Conservation (phyloP, 2,113 vertebrate genomes). For the Trematocara zebra region DNA sequence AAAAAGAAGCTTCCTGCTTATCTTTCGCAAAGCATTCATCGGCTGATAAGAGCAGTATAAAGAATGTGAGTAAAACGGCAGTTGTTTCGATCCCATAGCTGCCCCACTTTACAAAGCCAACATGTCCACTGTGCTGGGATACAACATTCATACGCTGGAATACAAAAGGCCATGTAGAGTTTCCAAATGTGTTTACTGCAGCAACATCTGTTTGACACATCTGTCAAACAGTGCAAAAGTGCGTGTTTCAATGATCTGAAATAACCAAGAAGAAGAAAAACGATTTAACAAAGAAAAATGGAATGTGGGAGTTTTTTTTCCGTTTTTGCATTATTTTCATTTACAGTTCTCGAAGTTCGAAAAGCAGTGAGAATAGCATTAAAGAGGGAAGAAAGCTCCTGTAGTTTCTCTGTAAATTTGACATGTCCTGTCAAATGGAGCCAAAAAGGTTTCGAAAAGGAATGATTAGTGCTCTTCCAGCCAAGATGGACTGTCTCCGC, state of each 20-base stretch:
- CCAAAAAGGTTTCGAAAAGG: background rate
- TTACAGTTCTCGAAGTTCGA: slow-evolving; percentile 19
- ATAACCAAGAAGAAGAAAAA: background rate
- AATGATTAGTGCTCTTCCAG: slow-evolving; percentile 86
- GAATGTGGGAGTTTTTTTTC: background rate
- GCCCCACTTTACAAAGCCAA: background rate
- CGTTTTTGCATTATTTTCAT: slow-evolving; percentile 13
- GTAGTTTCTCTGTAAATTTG: slow-evolving; percentile 18
- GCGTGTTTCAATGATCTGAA: slow-evolving; percentile 40
- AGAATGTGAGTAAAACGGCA: background rate
- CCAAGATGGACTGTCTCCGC: slow-evolving; percentile 89
- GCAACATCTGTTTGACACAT: slow-evolving; percentile 1
- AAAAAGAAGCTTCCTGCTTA: background rate
- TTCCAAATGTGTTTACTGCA: slow-evolving; percentile 29
- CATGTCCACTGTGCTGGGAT: background rate
- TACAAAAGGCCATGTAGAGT: slow-evolving; percentile 47
- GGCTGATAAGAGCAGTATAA: background rate
- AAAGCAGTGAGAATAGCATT: slow-evolving; percentile 17
- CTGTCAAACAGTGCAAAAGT: slow-evolving; percentile 58
- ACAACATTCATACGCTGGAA: slow-evolving; percentile 56
- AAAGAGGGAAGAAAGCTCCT: background rate
- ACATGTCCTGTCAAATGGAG: slow-evolving; percentile 22
- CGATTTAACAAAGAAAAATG: background rate
- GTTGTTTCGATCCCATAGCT: slow-evolving; percentile 6
- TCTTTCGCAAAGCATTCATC: background rate